Conservation (phyloP, 2,888 invertebrate species). For the Alloscopus bannaensis region DNA sequence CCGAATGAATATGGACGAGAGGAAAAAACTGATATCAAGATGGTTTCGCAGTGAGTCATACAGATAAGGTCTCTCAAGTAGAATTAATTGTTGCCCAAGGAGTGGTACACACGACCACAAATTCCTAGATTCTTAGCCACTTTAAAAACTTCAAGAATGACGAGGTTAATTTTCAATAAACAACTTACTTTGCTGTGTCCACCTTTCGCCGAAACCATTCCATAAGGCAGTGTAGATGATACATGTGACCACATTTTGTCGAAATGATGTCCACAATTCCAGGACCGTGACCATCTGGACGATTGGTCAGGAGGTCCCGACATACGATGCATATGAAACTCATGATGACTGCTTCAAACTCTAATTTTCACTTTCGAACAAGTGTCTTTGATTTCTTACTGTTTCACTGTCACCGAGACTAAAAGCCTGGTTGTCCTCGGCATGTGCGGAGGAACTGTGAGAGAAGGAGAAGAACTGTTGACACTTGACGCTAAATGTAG, state of each 20-base stretch:
- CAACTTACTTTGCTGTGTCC: constrained; percentile 69
- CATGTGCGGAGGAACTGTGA: no score
- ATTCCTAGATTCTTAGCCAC: not conserved
- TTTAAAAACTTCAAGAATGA: no score
- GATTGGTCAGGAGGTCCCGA: constrained; percentile 70
- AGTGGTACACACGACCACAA: not conserved
- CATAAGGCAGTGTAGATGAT: constrained; percentile 67
- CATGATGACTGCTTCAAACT: constrained; percentile 47
- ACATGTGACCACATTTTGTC: constrained; percentile 70
- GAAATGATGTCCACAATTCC: constrained; percentile 68
- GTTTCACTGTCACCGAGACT: not conserved
- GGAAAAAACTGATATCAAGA: no score
- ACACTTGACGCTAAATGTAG: no score
- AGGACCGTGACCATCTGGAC: constrained; percentile 67
- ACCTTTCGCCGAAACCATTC: constrained; percentile 70
- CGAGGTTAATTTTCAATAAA: no score
- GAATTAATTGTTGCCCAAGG: not conserved
- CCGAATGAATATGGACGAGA: no score
- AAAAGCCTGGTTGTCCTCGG: not conserved
- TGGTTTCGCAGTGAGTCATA: not conserved
- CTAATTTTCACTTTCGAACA: not conserved
- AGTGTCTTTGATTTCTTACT: no score
- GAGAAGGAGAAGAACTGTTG: not conserved
- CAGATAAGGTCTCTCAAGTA: no score
- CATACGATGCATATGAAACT: constrained; percentile 72